phyloP scores from a whole-genome alignment of 2,797 vertebrate genomes.

The Scarus forsteni region DNA sequence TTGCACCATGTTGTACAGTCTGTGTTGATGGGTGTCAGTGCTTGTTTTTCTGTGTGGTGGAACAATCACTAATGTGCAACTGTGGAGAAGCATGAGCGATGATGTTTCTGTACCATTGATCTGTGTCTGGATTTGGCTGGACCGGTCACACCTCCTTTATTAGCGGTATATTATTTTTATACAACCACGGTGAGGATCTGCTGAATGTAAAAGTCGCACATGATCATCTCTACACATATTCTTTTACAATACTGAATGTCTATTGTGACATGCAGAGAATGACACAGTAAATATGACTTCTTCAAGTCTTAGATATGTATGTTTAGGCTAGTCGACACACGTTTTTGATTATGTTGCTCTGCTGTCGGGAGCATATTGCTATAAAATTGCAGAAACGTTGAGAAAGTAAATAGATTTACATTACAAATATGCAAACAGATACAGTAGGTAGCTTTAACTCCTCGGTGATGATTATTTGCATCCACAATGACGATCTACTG shows the following conservation, averaged over 20 bases:
- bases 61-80: constrained; percentile 76
- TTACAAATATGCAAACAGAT: constrained; percentile 84
- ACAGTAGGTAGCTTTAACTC: constrained; percentile 82
- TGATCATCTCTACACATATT: constrained; percentile 77
- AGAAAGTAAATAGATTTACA: constrained; percentile 83
- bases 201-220: constrained; percentile 75
- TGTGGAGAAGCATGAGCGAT: constrained; percentile 69
- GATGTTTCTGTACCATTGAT: constrained; percentile 57
- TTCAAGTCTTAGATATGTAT: constrained; percentile 86
- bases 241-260: constrained; percentile 82
- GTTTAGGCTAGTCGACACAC: constrained; percentile 81
- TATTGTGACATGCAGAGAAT: constrained; percentile 84
- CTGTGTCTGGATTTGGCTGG: constrained; percentile 66
- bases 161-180: constrained; percentile 58
- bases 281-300: constrained; percentile 84
- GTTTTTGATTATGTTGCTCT: constrained; percentile 78
- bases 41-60: constrained; percentile 62
- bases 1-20: constrained; percentile 73
- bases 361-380: constrained; percentile 81
- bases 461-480: constrained; percentile 79
- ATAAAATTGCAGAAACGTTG: constrained; percentile 83
- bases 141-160: constrained; percentile 46
- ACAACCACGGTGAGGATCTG: constrained; percentile 75
- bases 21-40: constrained; percentile 74
- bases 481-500: constrained; percentile 82